Percentiles rank a stretch among this genome's conserved stretches.
These are phyloP conservation scores for Orchesellides sinensis DNA, from an alignment of 2,888 invertebrate genomes.

Conservation along the genomic window DNA sequence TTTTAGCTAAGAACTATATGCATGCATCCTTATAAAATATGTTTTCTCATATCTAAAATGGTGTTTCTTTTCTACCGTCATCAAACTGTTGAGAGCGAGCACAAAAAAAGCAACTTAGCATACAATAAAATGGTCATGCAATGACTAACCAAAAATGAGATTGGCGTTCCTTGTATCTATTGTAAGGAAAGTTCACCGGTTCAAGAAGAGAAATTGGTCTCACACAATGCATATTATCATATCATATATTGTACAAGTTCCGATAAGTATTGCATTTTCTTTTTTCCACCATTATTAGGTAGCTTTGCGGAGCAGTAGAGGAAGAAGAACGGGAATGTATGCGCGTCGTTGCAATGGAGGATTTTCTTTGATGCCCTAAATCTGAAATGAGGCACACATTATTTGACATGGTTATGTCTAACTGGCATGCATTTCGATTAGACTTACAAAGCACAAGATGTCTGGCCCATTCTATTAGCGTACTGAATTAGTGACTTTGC, in stretches of 20 bases:
- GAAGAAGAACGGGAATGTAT: too few relatives aligned
- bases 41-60: background rate
- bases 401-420: conserved; percentile 41
- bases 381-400: conserved; percentile 28
- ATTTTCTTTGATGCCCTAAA: conserved; percentile 23
- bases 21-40: background rate
- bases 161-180: background rate
- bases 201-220: too few relatives aligned
- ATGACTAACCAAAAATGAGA: conserved; percentile 25
- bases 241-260: too few relatives aligned
- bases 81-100: conserved; percentile 31
- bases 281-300: too few relatives aligned
- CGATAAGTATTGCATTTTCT: too few relatives aligned
- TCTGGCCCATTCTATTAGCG: too few relatives aligned
- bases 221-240: too few relatives aligned
- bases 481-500: too few relatives aligned
- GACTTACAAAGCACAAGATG: too few relatives aligned
- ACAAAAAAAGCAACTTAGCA: conserved; percentile 28
- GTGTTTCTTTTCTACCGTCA: conserved; percentile 12
- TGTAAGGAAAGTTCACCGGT: too few relatives aligned
- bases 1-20: background rate
- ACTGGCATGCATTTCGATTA: conserved; percentile 26
- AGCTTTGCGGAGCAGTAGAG: too few relatives aligned
- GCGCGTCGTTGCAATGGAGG: too few relatives aligned
- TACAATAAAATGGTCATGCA: conserved; percentile 47